A percentile compares a stretch with the other conserved stretches of the same genome.
Evolutionary conservation across 2,797 vertebrate species (phyloP).

Genomic region (Sebastes flavidus): DNA sequence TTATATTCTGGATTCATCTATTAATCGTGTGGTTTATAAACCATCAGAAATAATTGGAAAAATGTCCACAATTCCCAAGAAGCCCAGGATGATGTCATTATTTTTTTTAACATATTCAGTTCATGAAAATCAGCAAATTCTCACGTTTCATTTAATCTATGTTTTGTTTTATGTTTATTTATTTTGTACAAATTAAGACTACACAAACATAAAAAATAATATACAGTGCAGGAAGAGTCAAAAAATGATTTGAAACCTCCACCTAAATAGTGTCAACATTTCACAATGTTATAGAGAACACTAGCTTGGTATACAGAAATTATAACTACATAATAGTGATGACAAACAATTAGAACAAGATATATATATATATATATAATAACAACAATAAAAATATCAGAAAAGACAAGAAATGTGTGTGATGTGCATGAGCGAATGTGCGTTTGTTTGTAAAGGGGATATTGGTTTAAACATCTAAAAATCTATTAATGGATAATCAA

Average conservation of each 20-base stretch:
- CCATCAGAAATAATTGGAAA: neutral
- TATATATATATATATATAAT: neutral
- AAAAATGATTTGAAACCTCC: neutral
- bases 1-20: neutral
- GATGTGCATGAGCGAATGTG: neutral
- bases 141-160: neutral
- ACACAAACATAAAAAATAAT: neutral
- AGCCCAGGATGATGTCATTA: neutral
- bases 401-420: neutral
- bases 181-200: no score
- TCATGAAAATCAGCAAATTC: neutral
- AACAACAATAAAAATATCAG: no score
- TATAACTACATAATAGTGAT: neutral
- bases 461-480: neutral
- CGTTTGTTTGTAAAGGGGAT: neutral
- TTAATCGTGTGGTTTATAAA: neutral
- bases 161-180: no score
- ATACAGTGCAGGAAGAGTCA: neutral
- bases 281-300: neutral
- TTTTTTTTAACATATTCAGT: neutral
- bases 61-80: neutral
- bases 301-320: neutral
- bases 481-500: neutral
- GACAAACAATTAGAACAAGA: neutral
- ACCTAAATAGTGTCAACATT: neutral